Conservation (phyloP, 2,797 vertebrate species). For the Morus bassanus region DNA sequence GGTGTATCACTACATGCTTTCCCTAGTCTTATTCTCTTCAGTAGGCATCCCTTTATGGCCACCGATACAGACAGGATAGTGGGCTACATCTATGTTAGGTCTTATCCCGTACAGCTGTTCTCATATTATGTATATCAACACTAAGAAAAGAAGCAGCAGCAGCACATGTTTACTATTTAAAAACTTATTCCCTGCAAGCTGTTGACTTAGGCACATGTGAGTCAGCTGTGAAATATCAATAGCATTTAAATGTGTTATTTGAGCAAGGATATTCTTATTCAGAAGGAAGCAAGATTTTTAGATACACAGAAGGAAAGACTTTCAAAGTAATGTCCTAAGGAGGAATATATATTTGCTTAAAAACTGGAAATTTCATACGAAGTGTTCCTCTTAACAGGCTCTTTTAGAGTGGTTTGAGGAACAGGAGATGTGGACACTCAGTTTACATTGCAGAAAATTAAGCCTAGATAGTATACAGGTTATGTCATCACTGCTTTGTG, state of each 20-base stretch:
- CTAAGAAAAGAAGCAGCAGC: not conserved
- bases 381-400: not conserved
- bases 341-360: not conserved
- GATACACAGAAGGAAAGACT: not conserved
- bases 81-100: not conserved
- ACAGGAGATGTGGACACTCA: not conserved
- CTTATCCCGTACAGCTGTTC: not conserved
- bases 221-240: not conserved
- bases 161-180: not conserved
- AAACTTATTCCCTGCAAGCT: not conserved
- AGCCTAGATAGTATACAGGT: not conserved
- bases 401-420: not conserved
- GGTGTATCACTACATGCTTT: not conserved
- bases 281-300: not conserved
- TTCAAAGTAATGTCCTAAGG: not conserved
- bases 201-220: not conserved
- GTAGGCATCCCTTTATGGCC: not conserved
- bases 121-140: not conserved
- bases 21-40: not conserved
- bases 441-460: constrained; percentile 9
- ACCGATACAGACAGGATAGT: not conserved
- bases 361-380: not conserved
- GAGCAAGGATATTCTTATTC: not conserved
- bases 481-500: constrained; percentile 12
- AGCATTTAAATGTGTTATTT: not conserved